Evolutionary conservation across 2,888 invertebrate genomes (phyloP).

Genomic region (Caenorhabditis drosophilae): DNA sequence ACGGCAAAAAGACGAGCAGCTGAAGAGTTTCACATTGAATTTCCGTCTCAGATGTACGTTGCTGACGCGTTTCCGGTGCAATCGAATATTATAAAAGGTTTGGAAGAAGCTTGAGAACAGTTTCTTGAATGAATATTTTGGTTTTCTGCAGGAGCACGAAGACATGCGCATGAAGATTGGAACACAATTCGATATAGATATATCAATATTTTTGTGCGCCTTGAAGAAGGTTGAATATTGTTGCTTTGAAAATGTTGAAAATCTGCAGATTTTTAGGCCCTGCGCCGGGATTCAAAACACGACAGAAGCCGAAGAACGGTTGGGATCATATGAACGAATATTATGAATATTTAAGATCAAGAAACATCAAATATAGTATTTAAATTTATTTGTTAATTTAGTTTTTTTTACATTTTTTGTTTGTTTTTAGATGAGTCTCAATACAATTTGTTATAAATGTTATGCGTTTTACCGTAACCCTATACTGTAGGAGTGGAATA

Average conservation of each 20-base stretch:
- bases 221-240: too few relatives aligned
- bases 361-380: constrained; percentile 61
- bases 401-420: constrained; percentile 8
- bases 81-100: constrained; percentile 62
- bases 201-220: constrained; percentile 64
- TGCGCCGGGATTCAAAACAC: constrained; percentile 27
- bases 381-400: constrained; percentile 12
- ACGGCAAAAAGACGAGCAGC: constrained; percentile 61
- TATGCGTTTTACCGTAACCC: too few relatives aligned
- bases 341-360: constrained; percentile 59
- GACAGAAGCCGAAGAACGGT: constrained; percentile 39
- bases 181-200: constrained; percentile 61
- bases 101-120: background rate
- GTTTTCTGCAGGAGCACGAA: constrained; percentile 42
- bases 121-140: background rate
- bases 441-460: background rate
- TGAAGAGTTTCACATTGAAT: constrained; percentile 63
- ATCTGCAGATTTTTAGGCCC: too few relatives aligned
- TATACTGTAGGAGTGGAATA: too few relatives aligned
- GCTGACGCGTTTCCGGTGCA: constrained; percentile 66
- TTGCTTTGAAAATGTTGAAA: too few relatives aligned
- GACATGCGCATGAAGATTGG: constrained; percentile 67
- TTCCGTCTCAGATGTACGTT: constrained; percentile 62
- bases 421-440: too few relatives aligned
- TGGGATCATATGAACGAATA: constrained; percentile 66